Conservation (phyloP, 2,113 vertebrate species). For the Sebastes schlegelii region DNA sequence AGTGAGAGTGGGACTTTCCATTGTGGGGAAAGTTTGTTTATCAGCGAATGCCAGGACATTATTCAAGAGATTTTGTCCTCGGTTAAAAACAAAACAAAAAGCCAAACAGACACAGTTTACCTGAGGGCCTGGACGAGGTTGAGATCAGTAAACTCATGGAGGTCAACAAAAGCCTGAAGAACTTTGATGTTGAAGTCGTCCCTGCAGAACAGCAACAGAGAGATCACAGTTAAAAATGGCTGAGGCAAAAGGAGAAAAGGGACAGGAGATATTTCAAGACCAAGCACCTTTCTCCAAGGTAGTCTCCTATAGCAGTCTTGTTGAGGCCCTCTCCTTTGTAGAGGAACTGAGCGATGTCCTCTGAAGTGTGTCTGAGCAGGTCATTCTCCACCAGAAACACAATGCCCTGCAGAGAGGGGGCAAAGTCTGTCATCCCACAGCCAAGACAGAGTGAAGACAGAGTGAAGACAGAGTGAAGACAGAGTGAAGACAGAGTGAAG, state of each 20-base stretch:
- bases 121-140: slow-evolving; percentile 94
- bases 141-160: slow-evolving; percentile 94
- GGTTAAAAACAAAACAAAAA: background rate
- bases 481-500: background rate
- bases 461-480: too few species aligned
- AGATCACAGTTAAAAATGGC: slow-evolving; percentile 12
- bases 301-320: slow-evolving; percentile 94
- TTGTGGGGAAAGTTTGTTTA: slow-evolving; percentile 13
- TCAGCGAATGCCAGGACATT: background rate
- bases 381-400: slow-evolving; percentile 92
- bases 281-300: slow-evolving; percentile 90
- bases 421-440: background rate
- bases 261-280: background rate
- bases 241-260: background rate
- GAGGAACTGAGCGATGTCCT: slow-evolving; percentile 92
- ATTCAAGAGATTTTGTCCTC: background rate
- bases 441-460: background rate
- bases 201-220: slow-evolving; percentile 71
- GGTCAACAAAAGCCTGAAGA: slow-evolving; percentile 93
- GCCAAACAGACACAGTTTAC: slow-evolving; percentile 67
- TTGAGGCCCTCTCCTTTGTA: slow-evolving; percentile 96
- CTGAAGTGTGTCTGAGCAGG: slow-evolving; percentile 88
- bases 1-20: slow-evolving; percentile 39
- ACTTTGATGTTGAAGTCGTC: slow-evolving; percentile 94
- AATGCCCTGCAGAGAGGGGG: slow-evolving; percentile 84